A percentile compares a stretch with the other conserved stretches of the same genome.
Evolutionary conservation across 2,797 vertebrate species (phyloP).

Genomic region (Crocidura indochinensis): DNA sequence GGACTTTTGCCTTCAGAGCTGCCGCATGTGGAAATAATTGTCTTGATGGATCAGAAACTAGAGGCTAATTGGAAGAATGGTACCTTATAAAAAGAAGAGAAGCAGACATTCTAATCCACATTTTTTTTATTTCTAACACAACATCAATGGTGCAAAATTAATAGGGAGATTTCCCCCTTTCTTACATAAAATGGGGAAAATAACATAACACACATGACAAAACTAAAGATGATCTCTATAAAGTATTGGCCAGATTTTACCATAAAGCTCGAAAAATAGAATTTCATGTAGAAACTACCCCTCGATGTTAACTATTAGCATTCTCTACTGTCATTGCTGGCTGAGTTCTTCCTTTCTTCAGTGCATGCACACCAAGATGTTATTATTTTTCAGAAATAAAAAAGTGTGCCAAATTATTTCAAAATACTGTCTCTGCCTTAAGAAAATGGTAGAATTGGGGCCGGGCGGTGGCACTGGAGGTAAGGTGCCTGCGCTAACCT

Average conservation of each 20-base stretch:
- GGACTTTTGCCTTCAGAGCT: not conserved
- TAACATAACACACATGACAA: not conserved
- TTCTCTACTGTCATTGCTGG: not conserved
- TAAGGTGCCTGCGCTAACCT: too few relatives aligned
- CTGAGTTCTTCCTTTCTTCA: slow-evolving; percentile 4
- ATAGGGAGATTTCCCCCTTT: not conserved
- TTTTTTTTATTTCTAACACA: slow-evolving; percentile 58
- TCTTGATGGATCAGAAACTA: not conserved
- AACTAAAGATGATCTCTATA: not conserved
- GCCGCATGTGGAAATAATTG: not conserved
- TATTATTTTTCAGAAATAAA: slow-evolving; percentile 21
- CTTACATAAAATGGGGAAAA: not conserved
- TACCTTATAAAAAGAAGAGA: slow-evolving; percentile 8
- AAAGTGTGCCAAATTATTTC: slow-evolving; percentile 46
- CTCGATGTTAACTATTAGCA: not conserved
- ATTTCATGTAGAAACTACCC: not conserved
- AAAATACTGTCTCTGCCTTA: slow-evolving; percentile 16
- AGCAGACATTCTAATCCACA: not conserved
- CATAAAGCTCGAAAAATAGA: slow-evolving; percentile 14
- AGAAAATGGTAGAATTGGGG: not conserved
- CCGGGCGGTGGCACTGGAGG: too few relatives aligned
- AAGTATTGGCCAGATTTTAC: slow-evolving; percentile 2
- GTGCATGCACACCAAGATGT: slow-evolving; percentile 36
- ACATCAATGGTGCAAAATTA: slow-evolving; percentile 21
- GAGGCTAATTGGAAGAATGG: not conserved